Percentiles rank a stretch among this genome's conserved stretches.
Conservation (phyloP, 1,140 invertebrate species). For the Drosophila jambulina region DNA sequence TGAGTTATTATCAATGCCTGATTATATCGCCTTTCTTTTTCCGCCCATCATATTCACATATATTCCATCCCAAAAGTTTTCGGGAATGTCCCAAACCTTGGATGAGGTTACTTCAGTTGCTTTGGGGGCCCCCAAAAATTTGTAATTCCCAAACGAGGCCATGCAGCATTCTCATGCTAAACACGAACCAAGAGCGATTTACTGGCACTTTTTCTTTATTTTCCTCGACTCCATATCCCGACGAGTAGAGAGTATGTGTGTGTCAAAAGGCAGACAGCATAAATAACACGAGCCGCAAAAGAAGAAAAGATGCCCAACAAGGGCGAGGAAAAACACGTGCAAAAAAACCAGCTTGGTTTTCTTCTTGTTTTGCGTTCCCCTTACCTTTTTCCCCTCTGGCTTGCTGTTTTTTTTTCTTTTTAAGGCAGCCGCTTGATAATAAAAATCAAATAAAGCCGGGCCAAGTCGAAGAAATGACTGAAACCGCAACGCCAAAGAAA, state of each 20-base stretch:
- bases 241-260: constrained; percentile 7
- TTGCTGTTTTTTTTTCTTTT: constrained; percentile 2
- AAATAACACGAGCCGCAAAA: constrained; percentile 65
- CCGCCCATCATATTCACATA: constrained; percentile 3
- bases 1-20: neutral
- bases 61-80: constrained; percentile 19
- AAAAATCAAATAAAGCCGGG: constrained; percentile 77
- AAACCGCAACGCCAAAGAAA: constrained; percentile 46
- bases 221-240: constrained; percentile 21
- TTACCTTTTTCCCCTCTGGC: neutral
- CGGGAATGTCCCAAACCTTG: constrained; percentile 33
- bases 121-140: constrained; percentile 49
- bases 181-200: constrained; percentile 77
- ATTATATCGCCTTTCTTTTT: constrained; percentile 2
- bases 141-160: constrained; percentile 64
- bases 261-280: constrained; percentile 71
- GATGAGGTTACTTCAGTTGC: constrained; percentile 20
- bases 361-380: constrained; percentile 16
- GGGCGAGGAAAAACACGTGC: constrained; percentile 39
- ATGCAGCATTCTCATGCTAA: constrained; percentile 72
- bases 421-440: constrained; percentile 57
- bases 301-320: constrained; percentile 44
- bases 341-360: constrained; percentile 31
- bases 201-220: constrained; percentile 62
- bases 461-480: constrained; percentile 40